phyloP scores from a whole-genome alignment of 2,797 vertebrate species.

The Coregonus ussuriensis region DNA sequence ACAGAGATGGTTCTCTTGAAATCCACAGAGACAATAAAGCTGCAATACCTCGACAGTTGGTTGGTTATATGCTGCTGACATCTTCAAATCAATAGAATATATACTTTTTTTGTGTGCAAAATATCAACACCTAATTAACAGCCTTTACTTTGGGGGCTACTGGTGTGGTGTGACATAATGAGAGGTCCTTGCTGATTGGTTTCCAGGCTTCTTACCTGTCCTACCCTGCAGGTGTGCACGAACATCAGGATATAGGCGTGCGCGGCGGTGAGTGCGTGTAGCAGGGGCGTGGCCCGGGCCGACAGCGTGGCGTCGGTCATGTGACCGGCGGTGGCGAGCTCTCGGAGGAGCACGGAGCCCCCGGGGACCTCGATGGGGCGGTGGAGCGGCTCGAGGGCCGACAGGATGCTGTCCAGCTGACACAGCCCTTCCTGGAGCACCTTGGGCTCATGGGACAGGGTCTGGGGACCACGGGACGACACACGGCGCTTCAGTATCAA shows the following conservation, averaged over 20 bases:
- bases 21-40: background rate
- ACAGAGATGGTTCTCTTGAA: background rate
- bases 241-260: constrained; percentile 99
- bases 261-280: constrained; percentile 92
- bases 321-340: constrained; percentile 90
- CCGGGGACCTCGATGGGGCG: constrained; percentile 94
- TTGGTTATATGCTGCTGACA: background rate
- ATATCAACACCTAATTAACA: background rate
- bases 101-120: too few species aligned
- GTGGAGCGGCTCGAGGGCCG: constrained; percentile 90
- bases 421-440: constrained; percentile 92
- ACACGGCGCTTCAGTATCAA: background rate
- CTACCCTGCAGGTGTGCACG: constrained; percentile 94
- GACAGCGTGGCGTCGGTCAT: constrained; percentile 92
- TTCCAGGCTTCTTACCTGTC: constrained; percentile 80
- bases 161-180: background rate
- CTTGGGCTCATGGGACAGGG: constrained; percentile 94
- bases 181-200: too few species aligned
- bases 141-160: background rate
- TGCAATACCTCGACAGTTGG: background rate
- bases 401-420: constrained; percentile 91
- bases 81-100: too few species aligned
- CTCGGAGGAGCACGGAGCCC: constrained; percentile 90
- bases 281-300: constrained; percentile 89
- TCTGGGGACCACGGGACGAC: constrained; percentile 68